Base-by-base conservation (phyloP, 2,797 vertebrate species). In the Enteromius radiatus region DNA sequence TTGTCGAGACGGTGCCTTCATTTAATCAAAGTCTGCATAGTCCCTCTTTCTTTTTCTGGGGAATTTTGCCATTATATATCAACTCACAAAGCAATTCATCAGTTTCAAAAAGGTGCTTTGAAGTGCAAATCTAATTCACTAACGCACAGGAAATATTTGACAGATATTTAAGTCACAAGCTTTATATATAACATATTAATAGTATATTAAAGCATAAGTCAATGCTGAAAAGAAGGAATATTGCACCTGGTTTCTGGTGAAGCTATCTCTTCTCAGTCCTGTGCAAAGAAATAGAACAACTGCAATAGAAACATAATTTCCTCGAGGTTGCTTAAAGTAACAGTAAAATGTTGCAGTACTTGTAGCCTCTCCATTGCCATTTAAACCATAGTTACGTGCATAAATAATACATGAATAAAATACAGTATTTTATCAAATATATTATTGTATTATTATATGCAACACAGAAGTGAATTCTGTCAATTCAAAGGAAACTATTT, bases 161-260 rank as follows among this genome's bases (percentile, higher is more conserved):
- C 68, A 47, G 41, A 47, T 70, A 19, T 28, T 19, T 21, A 21
- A 8, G 49, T 52, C 49, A 23, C n/a, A 56, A 0, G 54, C 21
- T 56, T n/a, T 26, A 15, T 15, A 43, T 43, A 69, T 56, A n/a
- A 56, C 3, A 56, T 54, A 49, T 19, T 49, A 49, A 5, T 23
- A 3, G 10, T 9, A 26, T 45, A 12, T 52, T 52, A 33, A 54
- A 70, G 68, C 41, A 47, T 15, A 19, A 47, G 26, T 45, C 15
- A 23, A 10, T 47, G 41, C 41, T 33, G 9, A 45, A 43, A 45
- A 45, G 64, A 38, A 10, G 19, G 17, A 21, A 36, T 67, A 38
- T 38, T 88, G 85, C 84, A 87, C 85, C 84, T 86, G 86, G 80
- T 69, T 84, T 61, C 52, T 9, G 0, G 21, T 56, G 52, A 56